phyloP scores from a whole-genome alignment of 2,113 vertebrate species.

The Tachycineta bicolor region DNA sequence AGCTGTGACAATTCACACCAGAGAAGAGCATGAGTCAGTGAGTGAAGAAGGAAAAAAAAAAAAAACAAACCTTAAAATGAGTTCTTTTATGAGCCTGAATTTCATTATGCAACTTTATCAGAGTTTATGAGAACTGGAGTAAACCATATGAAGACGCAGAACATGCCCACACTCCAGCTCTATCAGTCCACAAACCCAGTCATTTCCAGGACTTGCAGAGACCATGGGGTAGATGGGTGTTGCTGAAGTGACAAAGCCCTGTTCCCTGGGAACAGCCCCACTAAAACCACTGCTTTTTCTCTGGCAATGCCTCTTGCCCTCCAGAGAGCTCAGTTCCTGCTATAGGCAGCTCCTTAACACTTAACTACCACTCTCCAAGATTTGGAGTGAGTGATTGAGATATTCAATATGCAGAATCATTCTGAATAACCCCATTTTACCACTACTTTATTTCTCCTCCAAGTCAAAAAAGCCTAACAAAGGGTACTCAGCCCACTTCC shows the following conservation, averaged over 20 bases:
- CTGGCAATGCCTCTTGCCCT: background rate
- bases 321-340: background rate
- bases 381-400: background rate
- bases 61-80: background rate
- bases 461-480: background rate
- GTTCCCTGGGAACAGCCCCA: background rate
- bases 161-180: background rate
- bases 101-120: background rate
- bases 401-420: background rate
- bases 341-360: background rate
- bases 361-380: background rate
- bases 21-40: background rate
- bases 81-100: background rate
- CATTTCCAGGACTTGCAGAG: background rate
- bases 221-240: background rate
- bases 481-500: background rate
- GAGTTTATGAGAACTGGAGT: background rate
- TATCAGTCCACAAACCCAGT: background rate
- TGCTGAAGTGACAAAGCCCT: background rate
- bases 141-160: background rate
- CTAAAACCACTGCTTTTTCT: background rate
- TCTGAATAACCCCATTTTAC: background rate
- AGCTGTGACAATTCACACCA: background rate
- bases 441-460: background rate
- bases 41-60: background rate